A percentile compares a stretch with the other conserved stretches of the same genome.
These are phyloP conservation scores for Gymnocephalus cernua DNA, from an alignment of 2,113 vertebrate genomes.

Conservation along the genomic window DNA sequence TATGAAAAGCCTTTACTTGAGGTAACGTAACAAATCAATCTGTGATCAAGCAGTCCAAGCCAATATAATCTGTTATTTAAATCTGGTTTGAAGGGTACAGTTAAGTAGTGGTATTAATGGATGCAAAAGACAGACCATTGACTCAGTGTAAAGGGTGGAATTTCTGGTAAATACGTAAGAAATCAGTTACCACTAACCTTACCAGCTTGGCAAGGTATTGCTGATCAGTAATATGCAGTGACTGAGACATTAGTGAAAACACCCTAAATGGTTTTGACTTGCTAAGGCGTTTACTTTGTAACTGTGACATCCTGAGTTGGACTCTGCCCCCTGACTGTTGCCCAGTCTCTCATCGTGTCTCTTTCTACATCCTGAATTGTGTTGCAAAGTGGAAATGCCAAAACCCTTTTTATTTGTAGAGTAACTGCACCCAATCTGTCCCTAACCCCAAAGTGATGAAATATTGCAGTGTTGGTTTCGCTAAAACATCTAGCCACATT, in stretches of 20 bases:
- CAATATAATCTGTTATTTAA: neutral
- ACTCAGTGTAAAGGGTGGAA: neutral
- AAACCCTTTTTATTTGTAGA: neutral
- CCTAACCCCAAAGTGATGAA: neutral
- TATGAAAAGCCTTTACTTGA: conserved; percentile 1
- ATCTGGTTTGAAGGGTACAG: neutral
- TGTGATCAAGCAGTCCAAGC: conserved; percentile 5
- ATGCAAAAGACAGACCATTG: neutral
- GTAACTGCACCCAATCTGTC: neutral
- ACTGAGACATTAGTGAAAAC: neutral
- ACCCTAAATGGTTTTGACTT: neutral
- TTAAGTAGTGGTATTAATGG: neutral
- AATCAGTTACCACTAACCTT: neutral
- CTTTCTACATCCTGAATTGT: neutral
- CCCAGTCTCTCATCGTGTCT: neutral
- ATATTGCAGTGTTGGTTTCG: neutral
- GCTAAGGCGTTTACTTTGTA: neutral
- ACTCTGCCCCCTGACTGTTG: neutral
- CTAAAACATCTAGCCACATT: neutral
- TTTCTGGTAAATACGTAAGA: neutral
- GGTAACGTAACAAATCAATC: neutral
- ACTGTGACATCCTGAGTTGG: no score
- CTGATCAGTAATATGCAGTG: no score
- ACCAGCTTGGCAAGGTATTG: neutral
- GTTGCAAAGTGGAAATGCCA: no score